Conservation (phyloP, 2,888 invertebrate species). For the Euzophera pinguis region DNA sequence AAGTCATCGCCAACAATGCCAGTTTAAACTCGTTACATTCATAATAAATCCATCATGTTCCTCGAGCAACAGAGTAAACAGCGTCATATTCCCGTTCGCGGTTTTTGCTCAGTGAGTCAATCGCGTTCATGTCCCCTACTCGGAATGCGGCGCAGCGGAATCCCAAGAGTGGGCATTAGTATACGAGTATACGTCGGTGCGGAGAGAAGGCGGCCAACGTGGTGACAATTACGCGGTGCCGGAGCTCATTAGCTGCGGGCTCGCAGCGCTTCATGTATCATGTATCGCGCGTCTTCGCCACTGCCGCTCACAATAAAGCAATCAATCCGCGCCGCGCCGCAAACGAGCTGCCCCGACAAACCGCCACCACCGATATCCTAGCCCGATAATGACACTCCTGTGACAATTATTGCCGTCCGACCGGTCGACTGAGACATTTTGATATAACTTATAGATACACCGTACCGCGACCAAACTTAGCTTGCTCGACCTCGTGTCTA, state of each 20-base stretch:
- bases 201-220: constrained; percentile 23
- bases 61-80: constrained; percentile 38
- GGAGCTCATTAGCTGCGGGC: constrained; percentile 64
- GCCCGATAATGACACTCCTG: constrained; percentile 35
- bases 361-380: constrained; percentile 31
- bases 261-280: constrained; percentile 70
- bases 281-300: constrained; percentile 64
- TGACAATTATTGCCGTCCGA: constrained; percentile 27
- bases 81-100: constrained; percentile 42
- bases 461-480: constrained; percentile 9
- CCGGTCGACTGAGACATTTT: constrained; percentile 4
- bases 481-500: constrained; percentile 26
- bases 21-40: constrained; percentile 38
- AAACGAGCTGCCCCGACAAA: constrained; percentile 51
- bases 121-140: constrained; percentile 36
- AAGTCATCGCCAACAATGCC: constrained; percentile 32
- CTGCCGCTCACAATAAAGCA: constrained; percentile 69
- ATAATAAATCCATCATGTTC: constrained; percentile 52
- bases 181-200: constrained; percentile 19
- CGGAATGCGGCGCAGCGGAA: constrained; percentile 30
- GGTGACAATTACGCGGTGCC: constrained; percentile 66
- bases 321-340: constrained; percentile 64
- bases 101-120: constrained; percentile 48
- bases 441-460: constrained; percentile 12
- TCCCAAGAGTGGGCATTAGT: constrained; percentile 43